Conservation (phyloP, 2,888 invertebrate species). For the Caradrina kadenii region DNA sequence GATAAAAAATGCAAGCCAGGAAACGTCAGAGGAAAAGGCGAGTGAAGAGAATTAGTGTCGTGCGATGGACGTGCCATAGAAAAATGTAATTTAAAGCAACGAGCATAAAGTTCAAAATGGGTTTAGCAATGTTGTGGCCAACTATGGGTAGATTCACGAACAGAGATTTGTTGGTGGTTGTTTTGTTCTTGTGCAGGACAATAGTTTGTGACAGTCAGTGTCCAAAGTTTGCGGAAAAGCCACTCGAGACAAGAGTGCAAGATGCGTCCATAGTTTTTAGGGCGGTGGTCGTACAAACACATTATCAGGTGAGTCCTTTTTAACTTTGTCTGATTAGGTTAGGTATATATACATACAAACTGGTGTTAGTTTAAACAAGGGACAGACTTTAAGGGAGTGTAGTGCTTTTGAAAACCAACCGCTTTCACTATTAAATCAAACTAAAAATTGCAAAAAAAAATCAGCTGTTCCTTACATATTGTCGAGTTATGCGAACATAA, state of each 20-base stretch:
- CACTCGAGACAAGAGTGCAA: slow-evolving; percentile 88
- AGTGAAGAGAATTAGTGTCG: slow-evolving; percentile 75
- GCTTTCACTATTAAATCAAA: too few species aligned
- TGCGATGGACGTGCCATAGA: slow-evolving; percentile 78
- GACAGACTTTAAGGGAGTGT: too few species aligned
- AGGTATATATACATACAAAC: too few species aligned
- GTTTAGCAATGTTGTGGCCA: slow-evolving; percentile 69
- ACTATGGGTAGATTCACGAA: slow-evolving; percentile 76
- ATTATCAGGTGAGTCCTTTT: slow-evolving; percentile 81
- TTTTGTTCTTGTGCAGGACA: slow-evolving; percentile 84
- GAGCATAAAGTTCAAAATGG: slow-evolving; percentile 77
- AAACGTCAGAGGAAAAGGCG: slow-evolving; percentile 84
- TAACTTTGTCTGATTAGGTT: too few species aligned
- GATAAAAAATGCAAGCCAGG: slow-evolving; percentile 84
- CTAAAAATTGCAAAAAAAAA: too few species aligned
- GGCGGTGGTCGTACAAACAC: slow-evolving; percentile 86
- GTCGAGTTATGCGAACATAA: too few species aligned
- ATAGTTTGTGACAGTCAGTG: slow-evolving; percentile 89
- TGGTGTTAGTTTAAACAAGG: too few species aligned
- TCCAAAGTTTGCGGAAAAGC: slow-evolving; percentile 88
- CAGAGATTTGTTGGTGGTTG: slow-evolving; percentile 81
- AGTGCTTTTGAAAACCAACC: too few species aligned
- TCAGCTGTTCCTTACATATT: too few species aligned
- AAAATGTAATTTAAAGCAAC: slow-evolving; percentile 77
- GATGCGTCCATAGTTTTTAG: slow-evolving; percentile 90